Percentiles rank a stretch among this genome's conserved stretches.
phyloP scores from a whole-genome alignment of 1,140 invertebrate genomes.

The Aphaenogaster floridana region DNA sequence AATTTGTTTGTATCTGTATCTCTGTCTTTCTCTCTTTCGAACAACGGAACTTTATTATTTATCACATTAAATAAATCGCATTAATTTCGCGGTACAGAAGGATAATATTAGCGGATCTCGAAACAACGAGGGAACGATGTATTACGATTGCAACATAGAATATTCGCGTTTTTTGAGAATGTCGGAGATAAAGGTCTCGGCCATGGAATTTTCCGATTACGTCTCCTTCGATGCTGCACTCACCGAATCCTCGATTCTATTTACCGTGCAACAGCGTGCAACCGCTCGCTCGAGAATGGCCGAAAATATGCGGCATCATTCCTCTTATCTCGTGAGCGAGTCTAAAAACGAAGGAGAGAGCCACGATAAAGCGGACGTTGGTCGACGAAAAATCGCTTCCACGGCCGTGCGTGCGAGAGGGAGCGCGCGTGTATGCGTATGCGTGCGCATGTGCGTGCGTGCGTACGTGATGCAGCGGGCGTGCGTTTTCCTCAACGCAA shows the following conservation, averaged over 20 bases:
- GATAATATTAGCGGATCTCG: not conserved
- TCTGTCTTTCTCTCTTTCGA: not conserved
- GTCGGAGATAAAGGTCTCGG: not conserved
- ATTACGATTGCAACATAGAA: not conserved
- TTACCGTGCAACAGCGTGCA: conserved; percentile 15
- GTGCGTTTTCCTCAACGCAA: not conserved
- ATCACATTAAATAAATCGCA: not conserved
- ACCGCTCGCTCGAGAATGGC: not conserved
- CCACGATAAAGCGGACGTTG: conserved; percentile 48
- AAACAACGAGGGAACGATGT: no score
- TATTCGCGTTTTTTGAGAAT: not conserved
- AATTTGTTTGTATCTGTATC: no score
- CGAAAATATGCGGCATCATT: conserved; percentile 65
- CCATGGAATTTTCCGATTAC: not conserved
- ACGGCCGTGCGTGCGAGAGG: not conserved
- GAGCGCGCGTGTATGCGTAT: not conserved
- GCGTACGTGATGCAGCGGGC: not conserved
- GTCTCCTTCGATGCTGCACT: not conserved
- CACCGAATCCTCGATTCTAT: not conserved
- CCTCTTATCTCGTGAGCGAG: conserved; percentile 44
- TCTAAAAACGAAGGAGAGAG: conserved; percentile 37
- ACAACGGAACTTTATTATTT: not conserved
- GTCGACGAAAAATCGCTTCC: conserved; percentile 49
- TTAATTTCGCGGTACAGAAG: not conserved
- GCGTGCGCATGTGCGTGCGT: not conserved